phyloP scores from a whole-genome alignment of 2,888 invertebrate species.

The Coecobrya sp. region DNA sequence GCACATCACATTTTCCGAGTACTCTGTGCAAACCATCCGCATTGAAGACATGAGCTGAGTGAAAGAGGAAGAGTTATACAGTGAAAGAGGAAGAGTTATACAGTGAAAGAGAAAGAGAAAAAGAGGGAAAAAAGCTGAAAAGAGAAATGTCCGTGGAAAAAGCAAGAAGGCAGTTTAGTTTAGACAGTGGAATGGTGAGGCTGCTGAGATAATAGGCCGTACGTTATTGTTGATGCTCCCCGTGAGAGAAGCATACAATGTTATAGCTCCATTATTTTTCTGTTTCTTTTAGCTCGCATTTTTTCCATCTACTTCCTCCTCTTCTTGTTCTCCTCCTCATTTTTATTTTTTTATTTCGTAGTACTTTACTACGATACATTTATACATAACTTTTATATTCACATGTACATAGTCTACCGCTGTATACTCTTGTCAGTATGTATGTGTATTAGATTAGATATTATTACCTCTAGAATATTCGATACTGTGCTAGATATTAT shows the following conservation, averaged over 20 bases:
- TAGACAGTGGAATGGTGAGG: conserved; percentile 80
- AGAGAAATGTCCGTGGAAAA: conserved; percentile 67
- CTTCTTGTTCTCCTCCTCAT: conserved; percentile 51
- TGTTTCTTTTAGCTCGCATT: conserved; percentile 80
- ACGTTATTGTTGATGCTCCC: conserved; percentile 86
- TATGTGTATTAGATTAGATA: background rate
- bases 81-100: no score
- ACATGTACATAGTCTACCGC: conserved; percentile 1
- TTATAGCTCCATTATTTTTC: conserved; percentile 86
- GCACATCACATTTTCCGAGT: conserved; percentile 29
- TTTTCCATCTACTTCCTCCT: conserved; percentile 47
- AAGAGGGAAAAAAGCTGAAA: conserved; percentile 17
- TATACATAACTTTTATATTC: background rate
- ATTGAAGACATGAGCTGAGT: conserved; percentile 37
- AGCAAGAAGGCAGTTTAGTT: conserved; percentile 77
- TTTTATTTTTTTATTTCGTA: conserved; percentile 54
- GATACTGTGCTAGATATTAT: background rate
- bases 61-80: background rate
- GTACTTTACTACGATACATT: conserved; percentile 57
- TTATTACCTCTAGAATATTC: conserved; percentile 11
- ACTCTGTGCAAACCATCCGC: background rate
- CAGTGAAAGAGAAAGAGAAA: conserved; percentile 4
- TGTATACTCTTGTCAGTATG: background rate
- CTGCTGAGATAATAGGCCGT: conserved; percentile 85
- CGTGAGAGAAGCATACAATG: conserved; percentile 85